Evolutionary conservation across 2,888 invertebrate species (phyloP), one percentile per base, ranked within the genome.

Genomic region (Xanthostigma xanthostigma): DNA sequence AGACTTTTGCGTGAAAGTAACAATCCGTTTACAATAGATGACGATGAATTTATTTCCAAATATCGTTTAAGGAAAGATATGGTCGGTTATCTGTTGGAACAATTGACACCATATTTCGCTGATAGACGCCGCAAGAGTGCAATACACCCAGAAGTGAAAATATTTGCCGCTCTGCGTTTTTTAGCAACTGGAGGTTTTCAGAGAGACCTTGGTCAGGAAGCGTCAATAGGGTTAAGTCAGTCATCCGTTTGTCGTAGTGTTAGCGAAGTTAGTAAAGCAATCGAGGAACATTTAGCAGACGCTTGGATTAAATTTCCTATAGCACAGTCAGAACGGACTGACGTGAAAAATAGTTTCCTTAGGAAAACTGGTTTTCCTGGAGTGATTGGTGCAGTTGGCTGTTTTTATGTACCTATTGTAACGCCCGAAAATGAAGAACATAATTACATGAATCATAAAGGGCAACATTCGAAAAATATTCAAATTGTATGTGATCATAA

Each of bases 311-410:
- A 34, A 35, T 53, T 54, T 53, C 51, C 54, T 3, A 44, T 9
- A 13, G 46, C 47, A 10, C 40, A 27, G 1, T 17, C 39, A 2
- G 39, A 41, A 27, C 49, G 45, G 50, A 53, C 35, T 44, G 27
- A 2, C 10, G 49, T 52, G 5, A 56, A 54, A 37, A 42, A n/a
- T 38, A 48, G 49, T 50, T 56, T 53, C 45, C 53, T 54, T 54
- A 47, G 54, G 41, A 49, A 34, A 40, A 53, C 51, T 9, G n/a
- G 38, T 14, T 52, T 56, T 47, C 53, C 54, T 10, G 50, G 50
- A 14, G 37, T 37, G 1, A 27, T 50, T 36, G 50, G 50, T n/a
- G 42, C 40, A 10, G 44, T 50, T 34, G 50, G 49, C 42, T 44
- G 48, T 17, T 49, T 49, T 12, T 46, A 49, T 41, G 45, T 51